A percentile compares a stretch with the other conserved stretches of the same genome.
phyloP scores from a whole-genome alignment of 2,797 vertebrate genomes.

The Propithecus perrieri region DNA sequence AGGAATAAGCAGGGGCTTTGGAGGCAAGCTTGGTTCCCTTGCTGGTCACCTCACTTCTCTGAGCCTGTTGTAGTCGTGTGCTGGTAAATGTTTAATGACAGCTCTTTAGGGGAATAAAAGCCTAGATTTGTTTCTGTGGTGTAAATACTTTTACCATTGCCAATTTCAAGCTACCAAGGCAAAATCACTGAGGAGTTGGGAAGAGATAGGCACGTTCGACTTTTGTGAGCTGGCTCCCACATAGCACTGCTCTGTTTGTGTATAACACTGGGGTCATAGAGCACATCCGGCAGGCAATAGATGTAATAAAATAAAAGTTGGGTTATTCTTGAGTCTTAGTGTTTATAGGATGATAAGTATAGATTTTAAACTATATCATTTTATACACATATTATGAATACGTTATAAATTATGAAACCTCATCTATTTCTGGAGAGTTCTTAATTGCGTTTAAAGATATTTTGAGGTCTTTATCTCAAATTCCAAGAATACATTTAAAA shows the following conservation, averaged over 20 bases:
- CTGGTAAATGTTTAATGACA: neutral
- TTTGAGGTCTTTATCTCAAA: neutral
- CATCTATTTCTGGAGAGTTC: neutral
- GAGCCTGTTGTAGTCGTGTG: neutral
- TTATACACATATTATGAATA: neutral
- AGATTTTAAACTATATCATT: neutral
- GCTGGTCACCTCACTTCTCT: neutral
- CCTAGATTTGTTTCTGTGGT: neutral
- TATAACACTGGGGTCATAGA: neutral
- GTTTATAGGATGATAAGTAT: neutral
- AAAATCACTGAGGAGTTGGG: neutral
- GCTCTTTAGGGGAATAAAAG: neutral
- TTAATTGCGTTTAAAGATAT: neutral
- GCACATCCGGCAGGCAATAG: neutral
- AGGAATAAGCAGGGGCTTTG: neutral
- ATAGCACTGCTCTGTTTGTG: neutral
- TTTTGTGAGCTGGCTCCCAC: no score
- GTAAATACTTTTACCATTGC: no score
- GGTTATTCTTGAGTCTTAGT: neutral
- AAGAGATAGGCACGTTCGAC: fast-evolving
- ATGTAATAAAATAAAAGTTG: neutral
- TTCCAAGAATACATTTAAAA: constrained; percentile 1
- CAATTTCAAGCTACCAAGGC: neutral
- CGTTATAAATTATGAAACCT: neutral
- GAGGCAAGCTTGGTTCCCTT: neutral